phyloP scores from a whole-genome alignment of 2,888 invertebrate species.

The Nemoura dubitans region DNA sequence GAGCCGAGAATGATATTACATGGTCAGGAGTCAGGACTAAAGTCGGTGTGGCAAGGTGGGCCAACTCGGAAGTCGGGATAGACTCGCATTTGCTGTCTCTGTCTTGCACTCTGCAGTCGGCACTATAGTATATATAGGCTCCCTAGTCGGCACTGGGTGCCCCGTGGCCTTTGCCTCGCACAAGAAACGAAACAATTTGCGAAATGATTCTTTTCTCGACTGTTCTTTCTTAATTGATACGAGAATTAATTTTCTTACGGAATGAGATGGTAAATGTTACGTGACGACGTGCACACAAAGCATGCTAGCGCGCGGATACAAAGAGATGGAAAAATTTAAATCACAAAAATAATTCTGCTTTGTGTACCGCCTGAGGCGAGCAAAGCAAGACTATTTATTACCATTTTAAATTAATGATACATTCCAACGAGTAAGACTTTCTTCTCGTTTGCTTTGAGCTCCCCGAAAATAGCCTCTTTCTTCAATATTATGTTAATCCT shows the following conservation, averaged over 20 bases:
- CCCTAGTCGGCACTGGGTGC: too few species aligned
- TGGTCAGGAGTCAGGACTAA: neutral
- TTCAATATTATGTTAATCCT: too few species aligned
- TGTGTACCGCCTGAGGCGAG: neutral
- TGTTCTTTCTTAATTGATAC: conserved; percentile 5
- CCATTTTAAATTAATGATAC: conserved; percentile 24
- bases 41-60: too few species aligned
- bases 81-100: too few species aligned
- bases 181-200: neutral
- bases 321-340: conserved; percentile 10
- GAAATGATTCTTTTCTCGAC: neutral
- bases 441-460: neutral
- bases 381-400: conserved; percentile 14
- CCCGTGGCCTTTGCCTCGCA: too few species aligned
- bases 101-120: too few species aligned
- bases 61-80: too few species aligned
- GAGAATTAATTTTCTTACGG: neutral
- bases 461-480: neutral
- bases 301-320: neutral
- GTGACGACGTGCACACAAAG: neutral
- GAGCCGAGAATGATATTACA: neutral
- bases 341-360: conserved; percentile 31
- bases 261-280: neutral
- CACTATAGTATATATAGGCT: too few species aligned
- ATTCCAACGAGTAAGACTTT: conserved; percentile 14